A percentile compares a stretch with the other conserved stretches of the same genome.
Conservation (phyloP, 2,888 invertebrate species). For the Stenchaetothrips biformis region DNA sequence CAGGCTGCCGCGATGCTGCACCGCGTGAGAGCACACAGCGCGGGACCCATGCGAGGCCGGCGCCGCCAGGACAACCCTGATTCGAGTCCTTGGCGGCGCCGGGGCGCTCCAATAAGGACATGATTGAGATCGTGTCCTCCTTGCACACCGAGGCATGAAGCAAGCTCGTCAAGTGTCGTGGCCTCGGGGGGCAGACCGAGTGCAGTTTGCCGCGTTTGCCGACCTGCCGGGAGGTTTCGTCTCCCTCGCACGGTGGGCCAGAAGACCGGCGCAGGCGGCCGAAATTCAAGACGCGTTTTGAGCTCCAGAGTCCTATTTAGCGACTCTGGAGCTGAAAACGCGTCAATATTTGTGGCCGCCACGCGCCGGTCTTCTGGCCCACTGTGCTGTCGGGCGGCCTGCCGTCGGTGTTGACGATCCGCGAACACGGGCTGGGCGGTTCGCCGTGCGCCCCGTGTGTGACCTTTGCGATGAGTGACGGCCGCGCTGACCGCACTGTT, state of each 20-base stretch:
- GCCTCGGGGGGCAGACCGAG: background rate
- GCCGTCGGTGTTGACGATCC: no score
- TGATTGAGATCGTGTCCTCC: background rate
- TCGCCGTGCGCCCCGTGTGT: background rate
- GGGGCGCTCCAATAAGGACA: background rate
- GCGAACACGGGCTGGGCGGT: no score
- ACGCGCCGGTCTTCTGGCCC: no score
- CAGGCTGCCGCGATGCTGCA: background rate
- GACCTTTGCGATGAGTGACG: background rate
- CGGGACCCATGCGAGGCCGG: background rate
- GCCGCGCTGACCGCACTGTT: background rate
- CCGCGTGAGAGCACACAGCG: no score
- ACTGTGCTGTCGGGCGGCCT: no score
- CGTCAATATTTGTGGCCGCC: no score
- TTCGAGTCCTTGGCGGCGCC: background rate
- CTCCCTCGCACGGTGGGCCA: no score
- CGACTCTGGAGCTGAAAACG: no score
- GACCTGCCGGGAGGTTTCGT: no score
- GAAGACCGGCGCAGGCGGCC: no score
- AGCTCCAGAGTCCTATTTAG: no score
- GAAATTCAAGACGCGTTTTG: no score
- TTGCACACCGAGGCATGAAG: background rate
- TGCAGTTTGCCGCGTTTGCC: background rate
- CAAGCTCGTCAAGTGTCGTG: background rate
- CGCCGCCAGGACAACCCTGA: background rate